A percentile compares a stretch with the other conserved stretches of the same genome.
phyloP scores from a whole-genome alignment of 2,797 vertebrate genomes.

The Crocidura indochinensis region DNA sequence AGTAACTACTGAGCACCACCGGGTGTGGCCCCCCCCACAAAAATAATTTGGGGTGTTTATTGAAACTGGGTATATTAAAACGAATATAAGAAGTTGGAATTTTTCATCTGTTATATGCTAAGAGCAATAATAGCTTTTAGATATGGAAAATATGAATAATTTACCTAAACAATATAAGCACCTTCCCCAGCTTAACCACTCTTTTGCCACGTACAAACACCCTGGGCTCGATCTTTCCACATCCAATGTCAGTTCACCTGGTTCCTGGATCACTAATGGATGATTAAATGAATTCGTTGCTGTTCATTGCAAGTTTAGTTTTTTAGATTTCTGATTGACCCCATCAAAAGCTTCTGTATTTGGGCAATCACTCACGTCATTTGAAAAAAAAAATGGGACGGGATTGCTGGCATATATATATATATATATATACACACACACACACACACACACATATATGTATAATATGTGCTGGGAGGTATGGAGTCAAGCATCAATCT shows the following conservation, averaged over 20 bases:
- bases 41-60: too few relatives aligned
- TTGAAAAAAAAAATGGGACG: too few relatives aligned
- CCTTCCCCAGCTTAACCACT: not conserved
- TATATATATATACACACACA: too few relatives aligned
- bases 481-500: not conserved
- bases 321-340: not conserved
- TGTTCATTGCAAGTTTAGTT: not conserved
- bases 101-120: too few relatives aligned
- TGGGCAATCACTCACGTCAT: not conserved
- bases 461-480: not conserved
- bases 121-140: not conserved
- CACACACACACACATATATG: too few relatives aligned
- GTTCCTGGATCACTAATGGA: not conserved
- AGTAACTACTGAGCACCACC: too few relatives aligned
- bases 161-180: too few relatives aligned
- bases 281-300: not conserved
- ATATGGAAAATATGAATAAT: not conserved
- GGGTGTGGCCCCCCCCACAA: too few relatives aligned
- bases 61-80: not conserved
- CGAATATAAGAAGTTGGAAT: not conserved
- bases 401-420: not conserved
- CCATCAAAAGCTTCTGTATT: not conserved
- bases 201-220: not conserved
- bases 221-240: not conserved
- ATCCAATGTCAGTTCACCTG: not conserved